These are phyloP conservation scores for Polyergus mexicanus DNA, from an alignment of 1,140 invertebrate species.

Conservation along the genomic window DNA sequence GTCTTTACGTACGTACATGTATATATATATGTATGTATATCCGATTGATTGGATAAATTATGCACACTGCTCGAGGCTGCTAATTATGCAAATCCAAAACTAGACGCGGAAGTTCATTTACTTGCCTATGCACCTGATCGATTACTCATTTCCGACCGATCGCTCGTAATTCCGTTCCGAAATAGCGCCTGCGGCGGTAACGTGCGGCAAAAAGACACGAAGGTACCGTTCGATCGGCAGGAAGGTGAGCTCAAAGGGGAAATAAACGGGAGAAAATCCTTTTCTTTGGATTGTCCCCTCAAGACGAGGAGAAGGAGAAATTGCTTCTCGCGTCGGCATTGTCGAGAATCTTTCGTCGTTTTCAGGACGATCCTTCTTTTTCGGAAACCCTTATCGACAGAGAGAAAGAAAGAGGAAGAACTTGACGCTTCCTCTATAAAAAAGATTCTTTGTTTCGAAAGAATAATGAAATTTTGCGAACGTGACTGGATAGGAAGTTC, in stretches of 20 bases:
- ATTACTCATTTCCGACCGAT: constrained; percentile 24
- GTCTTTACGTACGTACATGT: constrained; percentile 27
- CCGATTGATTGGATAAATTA: constrained; percentile 24
- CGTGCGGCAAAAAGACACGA: not conserved
- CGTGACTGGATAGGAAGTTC: not conserved
- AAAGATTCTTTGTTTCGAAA: not conserved
- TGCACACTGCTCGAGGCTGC: not conserved
- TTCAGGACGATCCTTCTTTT: constrained; percentile 24
- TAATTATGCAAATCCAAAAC: constrained; percentile 35
- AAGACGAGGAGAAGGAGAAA: constrained; percentile 51
- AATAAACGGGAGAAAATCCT: constrained; percentile 40
- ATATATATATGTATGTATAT: not conserved
- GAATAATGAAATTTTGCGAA: constrained; percentile 31
- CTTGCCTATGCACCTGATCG: not conserved
- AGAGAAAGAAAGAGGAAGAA: too few relatives aligned
- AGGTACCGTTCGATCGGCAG: not conserved
- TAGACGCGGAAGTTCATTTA: constrained; percentile 36
- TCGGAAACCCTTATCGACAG: constrained; percentile 30
- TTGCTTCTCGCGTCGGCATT: constrained; percentile 56
- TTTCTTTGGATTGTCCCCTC: not conserved
- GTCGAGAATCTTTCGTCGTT: constrained; percentile 45
- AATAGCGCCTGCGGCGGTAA: not conserved
- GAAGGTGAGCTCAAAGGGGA: not conserved
- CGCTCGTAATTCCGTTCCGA: constrained; percentile 22
- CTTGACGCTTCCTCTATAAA: constrained; percentile 49